Base-by-base conservation (phyloP, 2,797 vertebrate genomes). In the Acanthornis magna region DNA sequence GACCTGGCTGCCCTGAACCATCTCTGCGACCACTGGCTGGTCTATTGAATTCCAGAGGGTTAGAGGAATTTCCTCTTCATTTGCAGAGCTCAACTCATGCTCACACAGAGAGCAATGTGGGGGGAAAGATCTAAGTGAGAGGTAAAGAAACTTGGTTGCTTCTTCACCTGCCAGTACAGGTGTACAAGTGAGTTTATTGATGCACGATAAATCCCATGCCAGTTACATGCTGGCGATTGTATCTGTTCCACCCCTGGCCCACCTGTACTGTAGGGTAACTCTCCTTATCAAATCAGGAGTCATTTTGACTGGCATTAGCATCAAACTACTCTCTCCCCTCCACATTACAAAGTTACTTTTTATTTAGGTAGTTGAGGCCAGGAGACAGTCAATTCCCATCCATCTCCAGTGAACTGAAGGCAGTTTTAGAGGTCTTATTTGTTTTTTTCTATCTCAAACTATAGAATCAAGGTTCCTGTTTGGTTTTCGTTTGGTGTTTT, bases 81-180 rank as follows among this genome's bases (percentile, higher is more conserved):
- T 48, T 75, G 38, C 60, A 53, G 32, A 74, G 32, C 48, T 58
- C 25, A 29, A 4, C 22, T 23, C 1, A 0, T 48, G 61, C 10
- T 70, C 7, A 16, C 0, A 0, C 43, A 2, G 2, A 58, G 30
- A 70, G 27, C 38, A 51, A 5, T 57, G 23, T 58, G 10, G 16
- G 17, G 30, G 27, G 22, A 40, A 67, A 25, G 12, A n/a, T 53
- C 13, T 71, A 60, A 70, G 50, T 40, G 25, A 82, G 18, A 23
- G 19, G 5, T 32, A 26, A 80, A 72, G 63, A 71, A 67, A 50
- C 13, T 42, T 32, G 13, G 3, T 38, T 77, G 19, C 30, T 60
- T 30, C 26, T 77, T 86, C 29, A 23, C 19, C 22, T 58, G 7
- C 32, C 61, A 14, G 6, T 58, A 10, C 29, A 22, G 61, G 13